Evolutionary conservation across 2,797 vertebrate species (phyloP).

Genomic region (Pantherophis vulpinus): DNA sequence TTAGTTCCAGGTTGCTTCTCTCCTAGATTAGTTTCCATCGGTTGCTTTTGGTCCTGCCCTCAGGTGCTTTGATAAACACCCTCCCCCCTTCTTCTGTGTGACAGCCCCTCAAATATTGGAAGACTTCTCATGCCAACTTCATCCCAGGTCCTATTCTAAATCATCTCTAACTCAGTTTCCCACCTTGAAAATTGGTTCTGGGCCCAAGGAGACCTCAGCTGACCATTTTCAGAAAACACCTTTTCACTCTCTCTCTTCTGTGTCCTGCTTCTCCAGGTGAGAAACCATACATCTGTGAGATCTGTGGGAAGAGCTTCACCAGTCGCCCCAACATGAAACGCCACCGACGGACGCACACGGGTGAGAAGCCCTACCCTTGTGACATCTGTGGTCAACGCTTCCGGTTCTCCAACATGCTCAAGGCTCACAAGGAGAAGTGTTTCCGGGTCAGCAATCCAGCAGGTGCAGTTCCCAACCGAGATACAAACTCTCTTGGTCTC

Average conservation of each 20-base stretch:
- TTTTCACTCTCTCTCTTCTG: accelerated
- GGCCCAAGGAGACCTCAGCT: neutral
- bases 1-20: too few relatives aligned
- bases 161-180: neutral
- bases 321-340: conserved; percentile 98
- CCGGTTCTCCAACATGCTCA: conserved; percentile 98
- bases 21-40: too few relatives aligned
- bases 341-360: conserved; percentile 93
- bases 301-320: conserved; percentile 98
- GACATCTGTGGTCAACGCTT: conserved; percentile 92
- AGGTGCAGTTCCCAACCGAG: conserved; percentile 63
- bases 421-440: conserved; percentile 94
- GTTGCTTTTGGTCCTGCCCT: too few relatives aligned
- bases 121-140: neutral
- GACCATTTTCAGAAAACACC: neutral
- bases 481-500: conserved; percentile 39
- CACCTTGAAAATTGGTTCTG: neutral
- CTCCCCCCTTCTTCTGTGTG: too few relatives aligned
- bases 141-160: neutral
- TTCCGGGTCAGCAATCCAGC: conserved; percentile 86
- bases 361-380: conserved; percentile 93
- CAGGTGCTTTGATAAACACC: too few relatives aligned
- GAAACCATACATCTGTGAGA: conserved; percentile 97
- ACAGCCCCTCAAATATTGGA: neutral
- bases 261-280: conserved; percentile 73